phyloP scores from a whole-genome alignment of 2,797 vertebrate genomes.

The Morelia viridis region DNA sequence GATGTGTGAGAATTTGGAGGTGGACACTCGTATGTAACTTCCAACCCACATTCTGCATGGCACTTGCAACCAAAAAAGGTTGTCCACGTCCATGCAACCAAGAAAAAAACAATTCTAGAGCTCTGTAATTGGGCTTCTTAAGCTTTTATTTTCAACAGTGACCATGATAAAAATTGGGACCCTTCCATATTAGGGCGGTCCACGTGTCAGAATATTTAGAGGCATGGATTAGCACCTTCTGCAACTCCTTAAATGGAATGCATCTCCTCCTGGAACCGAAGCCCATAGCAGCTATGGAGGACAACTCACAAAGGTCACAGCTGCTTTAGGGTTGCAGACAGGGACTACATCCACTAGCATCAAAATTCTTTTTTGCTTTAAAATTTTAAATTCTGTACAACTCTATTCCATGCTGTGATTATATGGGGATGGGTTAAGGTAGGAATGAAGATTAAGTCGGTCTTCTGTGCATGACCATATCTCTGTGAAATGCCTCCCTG shows the following conservation, averaged over 20 bases:
- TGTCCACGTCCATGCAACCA: no score
- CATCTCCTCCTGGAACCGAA: not conserved
- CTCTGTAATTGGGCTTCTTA: no score
- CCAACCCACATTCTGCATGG: no score
- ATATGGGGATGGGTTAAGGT: not conserved
- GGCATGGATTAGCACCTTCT: no score
- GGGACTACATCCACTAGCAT: not conserved
- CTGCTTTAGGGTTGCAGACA: not conserved
- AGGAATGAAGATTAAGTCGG: not conserved
- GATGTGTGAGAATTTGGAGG: no score
- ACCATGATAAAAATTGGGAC: no score
- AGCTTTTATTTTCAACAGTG: no score
- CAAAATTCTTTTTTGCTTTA: not conserved
- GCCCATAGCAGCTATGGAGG: not conserved
- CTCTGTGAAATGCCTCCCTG: not conserved
- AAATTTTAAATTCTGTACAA: not conserved
- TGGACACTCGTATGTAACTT: no score
- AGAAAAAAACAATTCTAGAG: no score
- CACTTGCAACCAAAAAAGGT: no score
- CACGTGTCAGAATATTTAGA: no score
- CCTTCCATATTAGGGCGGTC: no score
- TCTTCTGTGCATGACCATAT: not conserved
- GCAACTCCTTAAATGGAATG: not conserved
- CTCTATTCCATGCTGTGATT: not conserved
- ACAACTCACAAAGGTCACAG: not conserved